Conservation (phyloP, 92 coral and sea anemone genomes). For the Paragorgia papillata region DNA sequence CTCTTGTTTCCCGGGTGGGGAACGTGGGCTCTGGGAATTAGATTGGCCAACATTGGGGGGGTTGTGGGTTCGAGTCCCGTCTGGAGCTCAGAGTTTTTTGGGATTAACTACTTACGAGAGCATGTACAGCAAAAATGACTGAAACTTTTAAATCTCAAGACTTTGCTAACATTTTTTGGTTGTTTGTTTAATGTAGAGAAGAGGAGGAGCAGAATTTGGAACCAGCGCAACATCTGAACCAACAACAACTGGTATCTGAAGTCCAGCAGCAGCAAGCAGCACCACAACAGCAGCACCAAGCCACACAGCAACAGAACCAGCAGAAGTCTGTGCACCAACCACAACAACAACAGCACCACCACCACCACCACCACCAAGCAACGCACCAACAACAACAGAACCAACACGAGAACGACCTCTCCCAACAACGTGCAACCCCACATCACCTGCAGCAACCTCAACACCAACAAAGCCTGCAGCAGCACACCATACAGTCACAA, state of each 20-base stretch:
- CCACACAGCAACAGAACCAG: not conserved
- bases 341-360: not conserved
- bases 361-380: not conserved
- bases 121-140: no score
- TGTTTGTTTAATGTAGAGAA: not conserved
- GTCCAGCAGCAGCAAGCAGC: not conserved
- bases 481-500: not conserved
- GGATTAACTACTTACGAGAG: no score
- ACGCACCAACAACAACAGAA: not conserved
- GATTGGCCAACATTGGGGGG: no score
- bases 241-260: not conserved
- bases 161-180: not conserved
- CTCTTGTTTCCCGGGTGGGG: no score
- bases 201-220: not conserved
- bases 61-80: no score
- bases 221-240: not conserved
- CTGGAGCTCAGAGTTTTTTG: no score
- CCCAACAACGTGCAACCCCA: constrained; percentile 1
- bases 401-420: not conserved
- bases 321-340: not conserved
- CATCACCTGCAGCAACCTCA: constrained; percentile 14
- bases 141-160: no score
- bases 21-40: no score
- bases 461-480: not conserved
- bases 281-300: not conserved